These are phyloP conservation scores for Drosophila limbata DNA, from an alignment of 2,888 invertebrate species.

Conservation along the genomic window DNA sequence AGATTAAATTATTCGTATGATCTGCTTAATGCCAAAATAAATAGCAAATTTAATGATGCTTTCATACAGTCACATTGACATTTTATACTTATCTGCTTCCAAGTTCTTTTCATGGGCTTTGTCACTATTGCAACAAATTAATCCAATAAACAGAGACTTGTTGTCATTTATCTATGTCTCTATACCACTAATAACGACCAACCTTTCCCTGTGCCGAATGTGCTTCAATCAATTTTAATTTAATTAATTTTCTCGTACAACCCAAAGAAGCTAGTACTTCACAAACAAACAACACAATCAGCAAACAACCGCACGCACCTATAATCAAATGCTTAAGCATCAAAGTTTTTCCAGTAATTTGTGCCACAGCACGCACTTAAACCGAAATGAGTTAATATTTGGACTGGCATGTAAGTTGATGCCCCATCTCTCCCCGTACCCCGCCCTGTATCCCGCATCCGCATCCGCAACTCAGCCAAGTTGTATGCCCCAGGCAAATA, in stretches of 20 bases:
- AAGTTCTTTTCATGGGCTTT: background rate
- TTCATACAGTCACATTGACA: background rate
- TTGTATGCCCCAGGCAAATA: conserved; percentile 71
- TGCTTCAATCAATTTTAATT: conserved; percentile 72
- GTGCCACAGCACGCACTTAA: conserved; percentile 59
- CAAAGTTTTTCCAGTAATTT: conserved; percentile 70
- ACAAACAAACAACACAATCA: conserved; percentile 32
- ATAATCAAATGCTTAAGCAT: conserved; percentile 53
- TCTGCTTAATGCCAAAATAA: background rate
- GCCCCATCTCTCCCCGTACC: conserved; percentile 11
- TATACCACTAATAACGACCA: conserved; percentile 24
- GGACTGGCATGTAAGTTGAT: conserved; percentile 62
- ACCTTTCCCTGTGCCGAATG: conserved; percentile 56
- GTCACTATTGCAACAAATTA: conserved; percentile 28
- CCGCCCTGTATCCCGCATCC: conserved; percentile 3
- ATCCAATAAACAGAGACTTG: conserved; percentile 33
- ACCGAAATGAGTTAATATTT: conserved; percentile 77
- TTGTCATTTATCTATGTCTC: conserved; percentile 39
- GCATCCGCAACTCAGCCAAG: conserved; percentile 48
- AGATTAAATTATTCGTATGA: too few species aligned
- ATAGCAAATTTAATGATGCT: background rate
- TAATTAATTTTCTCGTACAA: conserved; percentile 64
- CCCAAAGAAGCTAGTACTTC: conserved; percentile 18
- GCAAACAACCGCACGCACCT: conserved; percentile 33
- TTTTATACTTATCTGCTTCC: background rate